These are phyloP conservation scores for Lithosia quadra DNA, from an alignment of 2,888 invertebrate genomes.

Conservation along the genomic window DNA sequence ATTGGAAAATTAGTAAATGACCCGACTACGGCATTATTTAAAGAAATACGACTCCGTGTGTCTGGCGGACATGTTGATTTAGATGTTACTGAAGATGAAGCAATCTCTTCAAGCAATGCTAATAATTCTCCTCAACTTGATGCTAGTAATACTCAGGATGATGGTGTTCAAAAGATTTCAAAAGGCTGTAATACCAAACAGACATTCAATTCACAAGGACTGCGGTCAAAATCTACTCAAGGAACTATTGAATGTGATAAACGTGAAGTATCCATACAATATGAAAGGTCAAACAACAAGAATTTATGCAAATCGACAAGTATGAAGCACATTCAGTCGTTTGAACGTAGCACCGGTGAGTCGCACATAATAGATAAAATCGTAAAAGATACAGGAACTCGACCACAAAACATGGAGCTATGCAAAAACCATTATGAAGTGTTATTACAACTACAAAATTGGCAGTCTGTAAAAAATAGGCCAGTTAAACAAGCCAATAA, in stretches of 20 bases:
- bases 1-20: conserved; percentile 70
- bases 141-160: conserved; percentile 8
- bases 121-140: not conserved
- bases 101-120: not conserved
- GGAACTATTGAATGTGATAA: conserved; percentile 47
- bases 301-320: conserved; percentile 61
- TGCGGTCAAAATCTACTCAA: conserved; percentile 57
- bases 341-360: conserved; percentile 54
- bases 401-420: conserved; percentile 50
- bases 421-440: conserved; percentile 65
- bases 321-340: conserved; percentile 30
- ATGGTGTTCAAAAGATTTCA: not conserved
- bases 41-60: conserved; percentile 57
- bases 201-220: conserved; percentile 21
- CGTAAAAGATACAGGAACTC: conserved; percentile 57
- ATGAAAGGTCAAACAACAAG: conserved; percentile 34
- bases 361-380: conserved; percentile 32
- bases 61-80: conserved; percentile 37
- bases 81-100: not conserved
- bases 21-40: conserved; percentile 66
- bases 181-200: conserved; percentile 8
- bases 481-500: conserved; percentile 25
- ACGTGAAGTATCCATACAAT: conserved; percentile 59
- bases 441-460: conserved; percentile 57
- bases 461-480: conserved; percentile 39